phyloP scores from a whole-genome alignment of 2,113 vertebrate genomes.

The Hemicordylus capensis region DNA sequence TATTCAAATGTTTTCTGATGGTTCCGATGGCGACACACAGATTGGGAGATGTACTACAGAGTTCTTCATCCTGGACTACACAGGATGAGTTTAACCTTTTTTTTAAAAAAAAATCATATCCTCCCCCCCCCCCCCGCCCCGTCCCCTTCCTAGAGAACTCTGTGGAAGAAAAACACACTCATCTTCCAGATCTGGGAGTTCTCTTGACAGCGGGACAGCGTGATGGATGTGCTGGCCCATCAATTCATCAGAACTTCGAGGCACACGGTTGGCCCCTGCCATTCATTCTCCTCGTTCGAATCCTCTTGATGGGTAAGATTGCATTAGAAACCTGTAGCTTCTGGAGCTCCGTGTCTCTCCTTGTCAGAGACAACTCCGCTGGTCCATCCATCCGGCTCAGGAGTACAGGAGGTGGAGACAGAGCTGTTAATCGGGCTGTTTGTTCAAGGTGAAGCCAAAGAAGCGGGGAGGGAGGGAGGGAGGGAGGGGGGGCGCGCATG shows the following conservation, averaged over 20 bases:
- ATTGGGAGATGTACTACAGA: background rate
- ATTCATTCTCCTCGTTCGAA: conserved; percentile 57
- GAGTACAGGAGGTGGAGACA: background rate
- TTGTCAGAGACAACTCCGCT: background rate
- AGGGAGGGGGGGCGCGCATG: background rate
- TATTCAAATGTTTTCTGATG: rapidly evolving
- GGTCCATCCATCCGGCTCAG: background rate
- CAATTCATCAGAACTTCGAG: conserved; percentile 63
- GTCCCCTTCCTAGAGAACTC: background rate
- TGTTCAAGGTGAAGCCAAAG: conserved; percentile 5
- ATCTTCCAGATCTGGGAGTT: conserved; percentile 50
- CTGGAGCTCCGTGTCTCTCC: conserved; percentile 30
- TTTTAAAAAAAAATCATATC: background rate
- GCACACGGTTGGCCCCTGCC: conserved; percentile 52
- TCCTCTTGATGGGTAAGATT: conserved; percentile 32
- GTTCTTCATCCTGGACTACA: background rate
- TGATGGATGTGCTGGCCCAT: conserved; percentile 65
- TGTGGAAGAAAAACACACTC: conserved; percentile 53
- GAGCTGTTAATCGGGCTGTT: background rate
- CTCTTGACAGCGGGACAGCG: conserved; percentile 51
- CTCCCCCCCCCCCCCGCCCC: background rate
- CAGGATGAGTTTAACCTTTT: background rate
- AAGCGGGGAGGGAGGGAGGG: rapidly evolving
- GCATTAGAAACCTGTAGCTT: conserved; percentile 34
- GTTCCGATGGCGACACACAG: background rate